Evolutionary conservation across 2,797 vertebrate species (phyloP).

Genomic region (Scyliorhinus canicula): DNA sequence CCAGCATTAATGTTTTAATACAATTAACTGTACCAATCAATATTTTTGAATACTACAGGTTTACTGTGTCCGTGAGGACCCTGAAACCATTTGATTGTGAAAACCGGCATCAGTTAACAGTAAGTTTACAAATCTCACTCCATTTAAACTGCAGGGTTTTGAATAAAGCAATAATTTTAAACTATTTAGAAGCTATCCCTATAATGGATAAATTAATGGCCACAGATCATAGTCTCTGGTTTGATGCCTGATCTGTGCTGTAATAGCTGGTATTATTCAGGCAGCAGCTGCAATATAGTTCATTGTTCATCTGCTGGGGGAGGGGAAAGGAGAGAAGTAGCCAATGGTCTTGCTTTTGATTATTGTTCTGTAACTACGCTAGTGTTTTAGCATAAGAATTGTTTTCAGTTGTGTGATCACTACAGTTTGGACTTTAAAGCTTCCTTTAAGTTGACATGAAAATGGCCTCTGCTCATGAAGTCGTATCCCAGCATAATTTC

Average conservation of each 20-base stretch:
- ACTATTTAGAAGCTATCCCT: neutral
- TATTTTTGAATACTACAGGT: conserved; percentile 52
- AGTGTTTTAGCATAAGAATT: neutral
- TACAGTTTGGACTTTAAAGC: neutral
- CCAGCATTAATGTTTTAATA: neutral
- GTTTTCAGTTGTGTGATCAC: neutral
- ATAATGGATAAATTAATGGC: neutral
- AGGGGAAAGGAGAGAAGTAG: neutral
- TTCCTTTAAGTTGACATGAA: neutral
- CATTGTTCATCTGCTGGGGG: neutral
- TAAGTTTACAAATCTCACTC: conserved; percentile 51
- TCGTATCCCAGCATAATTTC: neutral
- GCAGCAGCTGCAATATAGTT: neutral
- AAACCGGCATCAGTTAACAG: conserved; percentile 67
- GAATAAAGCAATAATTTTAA: neutral
- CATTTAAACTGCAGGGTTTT: neutral
- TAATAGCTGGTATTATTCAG: neutral
- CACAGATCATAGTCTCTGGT: neutral
- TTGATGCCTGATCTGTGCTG: neutral
- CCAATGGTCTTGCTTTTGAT: neutral
- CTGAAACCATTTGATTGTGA: conserved; percentile 83
- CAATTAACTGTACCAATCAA: neutral
- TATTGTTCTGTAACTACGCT: too few species aligned
- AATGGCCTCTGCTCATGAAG: neutral
- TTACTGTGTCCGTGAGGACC: conserved; percentile 64